Base-by-base conservation (phyloP, 2,888 invertebrate species). In the Scaptomyza cyrtandrae region DNA sequence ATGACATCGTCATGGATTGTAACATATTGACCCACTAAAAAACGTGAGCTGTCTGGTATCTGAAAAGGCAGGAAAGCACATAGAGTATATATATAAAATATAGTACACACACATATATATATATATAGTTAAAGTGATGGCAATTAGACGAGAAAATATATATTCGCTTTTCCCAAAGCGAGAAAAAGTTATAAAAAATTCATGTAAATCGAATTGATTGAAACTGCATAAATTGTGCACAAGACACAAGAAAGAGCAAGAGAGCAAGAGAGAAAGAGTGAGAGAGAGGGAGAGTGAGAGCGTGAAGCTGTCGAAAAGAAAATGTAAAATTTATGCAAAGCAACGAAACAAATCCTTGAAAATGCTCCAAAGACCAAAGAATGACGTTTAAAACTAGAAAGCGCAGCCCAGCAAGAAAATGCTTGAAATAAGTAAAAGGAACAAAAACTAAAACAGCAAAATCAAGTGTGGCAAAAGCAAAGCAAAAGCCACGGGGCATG, bases 1-100 rank as follows among this genome's bases (percentile, higher is more conserved):
- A 98, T 97, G 71, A 98, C 97, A 92, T 97, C 97, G 90, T 97
- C 97, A 93, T 97, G 97, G 45, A 97, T 95, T 19, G 97, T 97
- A 76, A 97, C 97, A 93, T 97, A 97, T 92, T 97, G 97, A 35
- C 97, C 97, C 64, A 97, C 97, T 88, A 97, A 94, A 92, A 97
- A 97, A 89, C 97, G 96, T 89, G 92, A 93, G 90, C 92, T 93
- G 86, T 92, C 92, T 49, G 92, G 92, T 78, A 92, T 92, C 92
- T 92, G 74, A 13, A 48, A 29, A 6, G 9, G 14, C 13, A 14
- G 29, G 35, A 41, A 39, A 54, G 41, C 14, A 19, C 27, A 19
- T 16, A 33, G 16, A 27, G 9, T 14, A 55, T 27, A 37, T 33
- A 50, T 33, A 11, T 33, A 14, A 2, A 19, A 19, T 19, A 19